Base-by-base conservation (phyloP, 2,797 vertebrate species). In the Thaleichthys pacificus region DNA sequence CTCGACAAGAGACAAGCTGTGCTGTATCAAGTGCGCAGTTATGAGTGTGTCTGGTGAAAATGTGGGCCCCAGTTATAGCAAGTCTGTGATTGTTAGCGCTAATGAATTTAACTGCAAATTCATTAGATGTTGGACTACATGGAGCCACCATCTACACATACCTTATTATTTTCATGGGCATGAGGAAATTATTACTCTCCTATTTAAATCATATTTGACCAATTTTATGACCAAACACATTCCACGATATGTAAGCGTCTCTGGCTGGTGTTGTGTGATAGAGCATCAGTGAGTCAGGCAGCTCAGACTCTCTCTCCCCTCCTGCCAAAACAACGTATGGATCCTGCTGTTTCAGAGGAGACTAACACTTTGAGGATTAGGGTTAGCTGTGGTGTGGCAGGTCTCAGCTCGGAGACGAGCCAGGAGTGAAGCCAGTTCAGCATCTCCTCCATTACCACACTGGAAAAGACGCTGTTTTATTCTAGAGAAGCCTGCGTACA, bases 151-250 rank as follows among this genome's bases (percentile, higher is more conserved):
- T 71, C 57, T 58, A 21, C 21, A 24, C 32, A 60, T 70, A 75
- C 64, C 32, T 60, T 30, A 14, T 24, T 74, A 54, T 69, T 74
- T 75, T 70, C 65, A 67, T 38, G 26, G 11, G 38, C 70, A 77
- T 69, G 32, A 77, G 75, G 70, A 77, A 77, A 58, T 57, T 64
- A 72, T 77, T 72, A 77, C 51, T 15, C 19, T 57, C 60, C 49
- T 72, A 24, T 77, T 77, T 65, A 63, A 72, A 72, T 76, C 69
- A 76, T 76, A 76, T 71, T 71, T 76, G 68, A 62, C 57, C 69
- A 72, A 72, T 72, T 69, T 47, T 72, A 72, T 69, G 66, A 47
- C 69, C 57, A 72, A 77, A 72, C 75, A 72, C 75, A 72, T 77
- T 77, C 75, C 70, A 61, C 26, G 42, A 66, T 62, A 69, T 77